Percentiles rank a stretch among this genome's conserved stretches.
phyloP scores from a whole-genome alignment of 2,888 invertebrate genomes.

The Cantharis flavilabris region DNA sequence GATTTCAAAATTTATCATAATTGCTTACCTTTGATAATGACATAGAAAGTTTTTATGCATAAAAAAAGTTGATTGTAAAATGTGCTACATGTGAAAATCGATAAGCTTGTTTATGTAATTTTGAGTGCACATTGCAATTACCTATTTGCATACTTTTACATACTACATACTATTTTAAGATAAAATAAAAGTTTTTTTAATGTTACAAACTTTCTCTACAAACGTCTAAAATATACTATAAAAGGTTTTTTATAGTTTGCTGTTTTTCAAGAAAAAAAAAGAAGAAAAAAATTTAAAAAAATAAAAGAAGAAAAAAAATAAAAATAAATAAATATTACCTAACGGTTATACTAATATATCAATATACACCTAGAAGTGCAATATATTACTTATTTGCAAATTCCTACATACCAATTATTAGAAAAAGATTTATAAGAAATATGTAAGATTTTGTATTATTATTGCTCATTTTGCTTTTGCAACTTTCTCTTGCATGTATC shows the following conservation, averaged over 20 bases:
- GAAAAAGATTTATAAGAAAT: background rate
- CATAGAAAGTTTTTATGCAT: slow-evolving; percentile 5
- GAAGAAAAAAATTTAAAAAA: background rate
- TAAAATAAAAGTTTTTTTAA: background rate
- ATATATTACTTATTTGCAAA: background rate
- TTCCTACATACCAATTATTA: background rate
- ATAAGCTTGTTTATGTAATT: background rate
- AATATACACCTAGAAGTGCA: background rate
- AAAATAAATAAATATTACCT: too few relatives aligned
- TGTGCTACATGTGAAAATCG: background rate
- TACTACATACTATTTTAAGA: background rate
- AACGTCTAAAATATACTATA: background rate
- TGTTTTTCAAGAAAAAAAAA: background rate
- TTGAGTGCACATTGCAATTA: background rate
- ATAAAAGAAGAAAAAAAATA: too few relatives aligned
- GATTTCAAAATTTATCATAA: background rate
- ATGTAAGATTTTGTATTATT: background rate
- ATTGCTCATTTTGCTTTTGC: background rate
- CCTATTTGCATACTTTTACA: background rate
- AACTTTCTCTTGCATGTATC: background rate
- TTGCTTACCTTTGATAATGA: background rate
- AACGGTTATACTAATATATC: too few relatives aligned
- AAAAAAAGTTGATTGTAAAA: background rate
- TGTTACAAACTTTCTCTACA: background rate
- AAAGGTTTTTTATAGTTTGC: background rate